Conservation (phyloP, 2,888 invertebrate species). For the Drosophila gaucha region DNA sequence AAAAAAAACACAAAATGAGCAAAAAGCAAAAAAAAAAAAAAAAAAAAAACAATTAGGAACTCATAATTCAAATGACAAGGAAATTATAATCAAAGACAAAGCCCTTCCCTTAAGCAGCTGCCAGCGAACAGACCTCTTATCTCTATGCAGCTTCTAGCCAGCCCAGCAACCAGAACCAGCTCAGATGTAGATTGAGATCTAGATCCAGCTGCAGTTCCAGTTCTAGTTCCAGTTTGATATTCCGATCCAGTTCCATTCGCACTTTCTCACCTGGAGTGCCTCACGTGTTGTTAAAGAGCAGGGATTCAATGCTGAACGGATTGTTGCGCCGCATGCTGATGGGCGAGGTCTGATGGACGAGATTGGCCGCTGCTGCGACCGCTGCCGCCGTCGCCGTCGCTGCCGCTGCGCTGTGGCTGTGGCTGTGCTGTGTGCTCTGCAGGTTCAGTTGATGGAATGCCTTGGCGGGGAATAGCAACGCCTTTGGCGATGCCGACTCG, state of each 20-base stretch:
- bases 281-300: constrained; percentile 88
- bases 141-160: not conserved
- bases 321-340: constrained; percentile 87
- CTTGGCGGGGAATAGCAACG: constrained; percentile 68
- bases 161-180: too few relatives aligned
- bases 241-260: too few relatives aligned
- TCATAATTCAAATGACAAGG: constrained; percentile 55
- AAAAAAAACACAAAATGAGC: constrained; percentile 2
- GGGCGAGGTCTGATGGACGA: constrained; percentile 85
- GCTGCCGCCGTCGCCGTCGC: constrained; percentile 63
- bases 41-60: constrained; percentile 48
- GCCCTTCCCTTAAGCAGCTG: not conserved
- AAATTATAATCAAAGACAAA: constrained; percentile 22
- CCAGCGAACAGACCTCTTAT: not conserved
- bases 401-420: constrained; percentile 61
- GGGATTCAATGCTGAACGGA: constrained; percentile 95
- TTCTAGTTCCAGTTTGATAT: constrained; percentile 21
- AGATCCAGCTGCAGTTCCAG: constrained; percentile 9
- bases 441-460: constrained; percentile 76
- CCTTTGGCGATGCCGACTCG: constrained; percentile 58
- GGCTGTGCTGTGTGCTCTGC: constrained; percentile 63
- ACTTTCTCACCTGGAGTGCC: constrained; percentile 44
- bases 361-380: constrained; percentile 75
- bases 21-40: not conserved
- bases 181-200: not conserved